These are phyloP conservation scores for Aspidapion aeneum DNA, from an alignment of 2,888 invertebrate genomes.

Conservation along the genomic window DNA sequence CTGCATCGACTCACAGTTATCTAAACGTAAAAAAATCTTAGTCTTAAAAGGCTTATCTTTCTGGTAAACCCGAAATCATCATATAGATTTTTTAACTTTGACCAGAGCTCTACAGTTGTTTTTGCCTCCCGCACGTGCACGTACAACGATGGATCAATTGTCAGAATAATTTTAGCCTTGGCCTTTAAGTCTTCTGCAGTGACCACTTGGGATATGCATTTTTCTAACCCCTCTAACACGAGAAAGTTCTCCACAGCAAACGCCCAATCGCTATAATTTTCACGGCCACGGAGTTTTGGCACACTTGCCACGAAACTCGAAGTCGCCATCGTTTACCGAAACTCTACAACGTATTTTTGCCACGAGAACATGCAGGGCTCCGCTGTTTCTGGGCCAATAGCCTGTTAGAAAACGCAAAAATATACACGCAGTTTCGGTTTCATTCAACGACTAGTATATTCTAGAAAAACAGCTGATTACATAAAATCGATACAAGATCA, in stretches of 20 bases:
- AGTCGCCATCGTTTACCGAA: background rate
- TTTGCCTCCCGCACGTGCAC: conserved; percentile 29
- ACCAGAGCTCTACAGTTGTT: conserved; percentile 4
- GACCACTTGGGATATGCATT: conserved; percentile 18
- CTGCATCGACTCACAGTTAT: conserved; percentile 22
- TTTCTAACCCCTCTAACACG: conserved; percentile 24
- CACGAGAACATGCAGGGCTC: background rate
- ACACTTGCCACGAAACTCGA: background rate
- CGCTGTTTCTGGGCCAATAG: background rate
- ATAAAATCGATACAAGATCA: too few species aligned
- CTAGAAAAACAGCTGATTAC: too few species aligned
- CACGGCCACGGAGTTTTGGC: conserved; percentile 20
- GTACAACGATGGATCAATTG: conserved; percentile 31
- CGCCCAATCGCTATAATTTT: conserved; percentile 30
- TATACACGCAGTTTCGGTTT: too few species aligned
- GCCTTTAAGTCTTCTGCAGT: conserved; percentile 26
- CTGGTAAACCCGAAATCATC: conserved; percentile 1
- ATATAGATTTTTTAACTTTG: background rate
- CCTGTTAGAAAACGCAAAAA: too few species aligned
- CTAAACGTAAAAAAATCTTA: conserved; percentile 29
- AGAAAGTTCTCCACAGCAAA: conserved; percentile 27
- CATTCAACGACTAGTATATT: too few species aligned
- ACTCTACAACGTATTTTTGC: background rate
- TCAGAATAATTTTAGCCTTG: conserved; percentile 33
- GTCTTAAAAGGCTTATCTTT: conserved; percentile 15